Base-by-base conservation (phyloP, 2,113 vertebrate genomes). In the Tauraco erythrolophus region DNA sequence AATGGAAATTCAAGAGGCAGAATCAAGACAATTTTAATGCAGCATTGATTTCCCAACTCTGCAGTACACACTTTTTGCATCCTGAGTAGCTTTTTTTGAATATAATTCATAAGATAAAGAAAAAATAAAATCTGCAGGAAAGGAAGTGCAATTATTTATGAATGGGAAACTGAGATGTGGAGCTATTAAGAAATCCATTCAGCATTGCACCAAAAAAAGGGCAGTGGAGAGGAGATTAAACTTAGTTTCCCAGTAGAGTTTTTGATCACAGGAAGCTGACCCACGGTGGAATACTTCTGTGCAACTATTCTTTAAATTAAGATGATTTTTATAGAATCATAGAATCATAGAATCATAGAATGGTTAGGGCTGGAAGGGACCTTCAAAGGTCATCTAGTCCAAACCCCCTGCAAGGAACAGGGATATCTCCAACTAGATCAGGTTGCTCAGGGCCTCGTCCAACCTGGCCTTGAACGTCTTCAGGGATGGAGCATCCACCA, bases 1-100 rank as follows among this genome's bases (percentile, higher is more conserved):
- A 95, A 75, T 41, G 56, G 39, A 82, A 90, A 54, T 77, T 93
- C 51, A 89, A 89, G 92, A 77, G 48, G 43, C 39, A 92, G 83
- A 83, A 91, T 70, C 27, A 64, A 92, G 76, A 71, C 17, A 45
- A 77, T 68, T 88, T 75, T 53, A 84, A 75, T n/a, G 33, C 53
- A 88, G 48, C 48, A 74, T 50, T 94, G 18, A 60, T 92, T 78
- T 87, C 71, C 39, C 27, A 71, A 64, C 48, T 71, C 56, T 87
- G 46, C 48, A n/a, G 41, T 51, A 72, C 12, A 28, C 10, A 21
- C n/a, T 19, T 83, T 95, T 87, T 91, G 83, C 46, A 91, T 74
- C 51, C 48, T 65, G 71, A 79, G 50, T 71, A 60, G 48, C 8
- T 77, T 76, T 77, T 60, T 72, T 51, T 13, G 2, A 90, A 83